Base-by-base conservation (phyloP, 2,797 vertebrate species). In the Muscicapa striata region DNA sequence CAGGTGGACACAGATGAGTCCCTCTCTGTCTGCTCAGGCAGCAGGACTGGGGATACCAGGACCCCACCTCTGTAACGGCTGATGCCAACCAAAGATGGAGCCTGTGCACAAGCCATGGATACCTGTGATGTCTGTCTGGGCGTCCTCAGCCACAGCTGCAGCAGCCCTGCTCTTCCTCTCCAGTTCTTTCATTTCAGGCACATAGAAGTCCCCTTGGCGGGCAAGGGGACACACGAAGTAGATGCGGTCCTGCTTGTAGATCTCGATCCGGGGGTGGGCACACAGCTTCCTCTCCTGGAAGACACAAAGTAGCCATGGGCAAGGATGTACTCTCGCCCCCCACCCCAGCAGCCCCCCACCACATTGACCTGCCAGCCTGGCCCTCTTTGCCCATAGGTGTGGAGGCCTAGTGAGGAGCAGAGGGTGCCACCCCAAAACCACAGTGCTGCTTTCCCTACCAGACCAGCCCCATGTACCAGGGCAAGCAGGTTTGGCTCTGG, bases 121-220 rank as follows among this genome's bases (percentile, higher is more conserved):
- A 99, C 99, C 99, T 98, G 99, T 98, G 96, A 98, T 89, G 30
- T 99, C 98, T 29, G 98, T 97, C 38, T 98, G 98, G 96, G 98
- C 67, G 10, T 98, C 98, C 43, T 97, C 98, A 1, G 98, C 96
- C 74, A 97, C 98, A 14, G 94, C 97, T 40, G 98, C 98, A 3
- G 87, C 94, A 72, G 96, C 97, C 79, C 97, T 97, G 86, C 94
- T 97, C 95, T 98, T 98, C 95, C 97, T 97, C 51, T 98, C 98
- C 24, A 97, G 78, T 70, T 97, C 98, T 85, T 98, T 98, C 95
- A 98, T 97, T 97, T 99, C 99, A 13, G 99, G 99, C 84, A 99
- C 98, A 3, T 99, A 99, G 97, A 99, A 99, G 94, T 99, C 98
- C 51, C 98, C 98, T 96, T 99, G 99, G 15, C 98, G 98, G 34